Evolutionary conservation across 2,797 vertebrate genomes (phyloP).

Genomic region (Liparis tanakae): DNA sequence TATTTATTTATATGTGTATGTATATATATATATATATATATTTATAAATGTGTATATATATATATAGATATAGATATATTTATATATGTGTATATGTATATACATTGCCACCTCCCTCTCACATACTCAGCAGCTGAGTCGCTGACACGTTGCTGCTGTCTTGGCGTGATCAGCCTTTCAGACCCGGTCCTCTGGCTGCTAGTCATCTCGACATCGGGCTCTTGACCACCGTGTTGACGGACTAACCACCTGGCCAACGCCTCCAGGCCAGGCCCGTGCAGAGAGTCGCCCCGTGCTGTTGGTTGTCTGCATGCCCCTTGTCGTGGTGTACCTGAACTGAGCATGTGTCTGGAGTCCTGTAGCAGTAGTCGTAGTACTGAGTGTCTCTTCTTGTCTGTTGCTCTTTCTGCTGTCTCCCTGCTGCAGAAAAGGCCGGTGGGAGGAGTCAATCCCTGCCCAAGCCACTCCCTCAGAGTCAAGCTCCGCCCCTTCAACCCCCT

Average conservation of each 20-base stretch:
- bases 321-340: conserved; percentile 41
- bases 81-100: background rate
- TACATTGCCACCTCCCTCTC: background rate
- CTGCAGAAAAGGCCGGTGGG: conserved; percentile 85
- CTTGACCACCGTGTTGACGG: background rate
- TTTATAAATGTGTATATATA: no score
- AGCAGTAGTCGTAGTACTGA: conserved; percentile 76
- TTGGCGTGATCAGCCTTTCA: background rate
- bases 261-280: background rate
- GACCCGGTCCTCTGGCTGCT: background rate
- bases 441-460: conserved; percentile 82
- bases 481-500: conserved; percentile 74
- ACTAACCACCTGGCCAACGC: background rate
- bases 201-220: background rate
- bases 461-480: conserved; percentile 79
- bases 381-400: conserved; percentile 79
- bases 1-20: no score
- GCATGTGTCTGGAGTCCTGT: conserved; percentile 68
- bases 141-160: background rate
- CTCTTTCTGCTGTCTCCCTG: conserved; percentile 79
- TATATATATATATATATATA: no score
- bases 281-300: no score
- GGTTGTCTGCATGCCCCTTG: conserved; percentile 59
- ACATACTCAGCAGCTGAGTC: background rate
- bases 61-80: no score